phyloP scores from a whole-genome alignment of 2,888 invertebrate species.

The Hypsopygia costalis region DNA sequence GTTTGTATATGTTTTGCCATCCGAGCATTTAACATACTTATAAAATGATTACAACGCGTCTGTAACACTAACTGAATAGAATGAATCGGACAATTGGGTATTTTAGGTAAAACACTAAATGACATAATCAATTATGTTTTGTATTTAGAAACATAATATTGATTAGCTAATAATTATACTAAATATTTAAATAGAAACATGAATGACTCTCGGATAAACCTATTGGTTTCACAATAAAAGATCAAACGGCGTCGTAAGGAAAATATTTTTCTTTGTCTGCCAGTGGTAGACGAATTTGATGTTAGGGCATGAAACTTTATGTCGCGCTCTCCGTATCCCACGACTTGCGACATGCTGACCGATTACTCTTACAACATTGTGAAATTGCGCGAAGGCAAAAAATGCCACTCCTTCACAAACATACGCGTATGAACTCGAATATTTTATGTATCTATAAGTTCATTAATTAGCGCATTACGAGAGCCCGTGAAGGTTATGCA shows the following conservation, averaged over 20 bases:
- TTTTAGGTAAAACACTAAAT: no score
- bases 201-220: no score
- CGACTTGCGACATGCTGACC: conserved; percentile 28
- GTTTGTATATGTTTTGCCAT: no score
- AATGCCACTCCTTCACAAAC: conserved; percentile 28
- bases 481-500: conserved; percentile 35
- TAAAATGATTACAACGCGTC: no score
- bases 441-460: conserved; percentile 28
- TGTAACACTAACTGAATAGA: no score
- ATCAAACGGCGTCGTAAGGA: neutral
- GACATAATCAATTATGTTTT: no score
- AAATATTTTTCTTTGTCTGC: conserved; percentile 3
- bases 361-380: conserved; percentile 29
- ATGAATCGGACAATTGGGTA: no score
- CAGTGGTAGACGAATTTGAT: neutral
- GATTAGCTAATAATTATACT: no score
- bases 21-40: no score
- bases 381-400: conserved; percentile 33
- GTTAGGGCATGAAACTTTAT: neutral
- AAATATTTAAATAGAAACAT: no score
- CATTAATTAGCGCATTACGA: conserved; percentile 46
- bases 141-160: no score
- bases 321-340: conserved; percentile 22
- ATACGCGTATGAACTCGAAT: conserved; percentile 23
- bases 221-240: no score